Evolutionary conservation across 2,113 vertebrate genomes (phyloP).

Genomic region (Castor canadensis): DNA sequence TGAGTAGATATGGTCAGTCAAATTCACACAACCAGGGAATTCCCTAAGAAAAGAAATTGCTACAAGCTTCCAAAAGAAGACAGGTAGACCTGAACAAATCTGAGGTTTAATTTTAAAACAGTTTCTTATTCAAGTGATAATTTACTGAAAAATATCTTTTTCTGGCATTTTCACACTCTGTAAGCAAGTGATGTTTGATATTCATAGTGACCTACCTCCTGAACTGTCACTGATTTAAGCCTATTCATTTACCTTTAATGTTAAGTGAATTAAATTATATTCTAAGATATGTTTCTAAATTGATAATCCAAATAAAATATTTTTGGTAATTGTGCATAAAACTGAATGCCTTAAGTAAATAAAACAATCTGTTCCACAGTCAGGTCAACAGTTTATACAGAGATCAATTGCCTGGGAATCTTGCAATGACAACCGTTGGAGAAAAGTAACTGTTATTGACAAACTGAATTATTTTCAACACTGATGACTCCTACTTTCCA

Average conservation of each 20-base stretch:
- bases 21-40: not conserved
- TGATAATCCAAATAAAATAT: constrained; percentile 31
- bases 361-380: not conserved
- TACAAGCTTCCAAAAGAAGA: not conserved
- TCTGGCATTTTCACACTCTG: constrained; percentile 6
- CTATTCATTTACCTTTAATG: constrained; percentile 7
- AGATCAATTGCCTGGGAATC: not conserved
- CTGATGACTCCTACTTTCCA: not conserved
- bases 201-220: constrained; percentile 23
- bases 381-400: not conserved
- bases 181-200: not conserved
- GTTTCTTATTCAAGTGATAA: constrained; percentile 6
- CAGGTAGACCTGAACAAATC: constrained; percentile 16
- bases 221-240: constrained; percentile 26
- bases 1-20: not conserved
- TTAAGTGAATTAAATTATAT: constrained; percentile 23
- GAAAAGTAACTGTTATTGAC: not conserved
- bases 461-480: not conserved
- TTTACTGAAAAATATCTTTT: constrained; percentile 3
- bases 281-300: constrained; percentile 9
- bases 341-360: not conserved
- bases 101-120: constrained; percentile 44
- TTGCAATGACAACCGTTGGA: not conserved
- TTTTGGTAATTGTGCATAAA: constrained; percentile 28
- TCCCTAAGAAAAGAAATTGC: not conserved